Evolutionary conservation across 2,797 vertebrate species (phyloP), one percentile per base, ranked within the genome.

Genomic region (Notoglanidium macrostoma): DNA sequence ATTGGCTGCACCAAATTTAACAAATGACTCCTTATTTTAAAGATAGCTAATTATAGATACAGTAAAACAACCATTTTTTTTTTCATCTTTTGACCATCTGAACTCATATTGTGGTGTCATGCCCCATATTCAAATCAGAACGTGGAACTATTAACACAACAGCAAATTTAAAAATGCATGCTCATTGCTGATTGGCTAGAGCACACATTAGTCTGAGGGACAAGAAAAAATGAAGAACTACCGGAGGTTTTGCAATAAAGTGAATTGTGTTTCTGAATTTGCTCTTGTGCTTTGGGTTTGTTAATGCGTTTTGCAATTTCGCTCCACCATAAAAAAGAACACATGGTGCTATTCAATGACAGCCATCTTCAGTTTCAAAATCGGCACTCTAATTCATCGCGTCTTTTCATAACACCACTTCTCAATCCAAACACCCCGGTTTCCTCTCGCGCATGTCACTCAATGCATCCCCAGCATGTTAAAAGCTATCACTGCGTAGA

Each of bases 401-500:
- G 29, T 40, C 86, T 32, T 83, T 83, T 87, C 59, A 77, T 82
- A 72, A 73, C 21, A 72, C 32, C 29, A 17, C 51, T 78, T 77
- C 57, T 74, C 55, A 82, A 54, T 83, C 11, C 79, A 44, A 57
- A 65, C 35, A 70, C 59, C 40, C 72, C 67, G 3, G 29, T n/a
- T 67, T 76, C 70, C 40, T 61, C 63, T 70, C n/a, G 19, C 29
- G 40, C 19, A 54, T 68, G 76, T 68, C 40, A 35, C 51, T 76
- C 10, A 54, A 67, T n/a, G 15, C 17, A 76, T 44, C 32, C 49
- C 54, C 15, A 21, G 65, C 3, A 46, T 51, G 44, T 87, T 79
- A 85, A 87, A 84, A 49, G 57, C 51, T 84, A 61, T 79, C 51
- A 78, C 74, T 73, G 57, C 70, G 81, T 57, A 78, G 44, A 87